Evolutionary conservation across 2,888 invertebrate genomes (phyloP), one percentile per base, ranked within the genome.

Genomic region (Nysson spinosus): DNA sequence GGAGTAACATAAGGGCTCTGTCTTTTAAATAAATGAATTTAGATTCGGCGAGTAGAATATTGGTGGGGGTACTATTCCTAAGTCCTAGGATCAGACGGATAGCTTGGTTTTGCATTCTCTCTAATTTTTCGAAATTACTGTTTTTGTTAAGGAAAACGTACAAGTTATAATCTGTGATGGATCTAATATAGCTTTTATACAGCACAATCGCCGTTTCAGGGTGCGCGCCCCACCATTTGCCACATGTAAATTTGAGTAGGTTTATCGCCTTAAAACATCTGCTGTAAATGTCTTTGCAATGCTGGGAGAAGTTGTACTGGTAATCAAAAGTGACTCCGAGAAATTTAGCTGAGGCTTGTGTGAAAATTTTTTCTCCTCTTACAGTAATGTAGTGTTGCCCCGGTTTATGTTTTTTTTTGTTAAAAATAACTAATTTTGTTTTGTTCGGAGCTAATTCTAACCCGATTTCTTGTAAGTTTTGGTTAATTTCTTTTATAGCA

Each of bases 351-450:
- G n/a, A n/a, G n/a, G n/a, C n/a, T n/a, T n/a, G n/a, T n/a, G n/a
- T n/a, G n/a, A n/a, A n/a, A n/a, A n/a, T n/a, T n/a, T n/a, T n/a
- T n/a, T n/a, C n/a, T n/a, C n/a, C n/a, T n/a, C n/a, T n/a, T n/a
- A n/a, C 14, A 30, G 7, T 32, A 14, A 39, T 30, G 19, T 32
- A 16, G 2, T 20, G 22, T 22, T 16, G 3, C 0, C 32, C 17
- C 11, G 14, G 51, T 4, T 19, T 11, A 4, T 32, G 14, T 6
- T 40, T 40, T 2, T 6, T 22, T 20, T 30, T 30, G 12, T 28
- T 50, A n/a, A 51, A 51, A 22, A 40, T 39, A 3, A 51, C 4
- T 3, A 32, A 24, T 0, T 9, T n/a, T 2, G 40, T 51, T 32
- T 51, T 51, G 0, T 16, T 12, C 0, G 40, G 32, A 3, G 14